Conservation (phyloP, 2,888 invertebrate species). For the Apotomis turbidana region DNA sequence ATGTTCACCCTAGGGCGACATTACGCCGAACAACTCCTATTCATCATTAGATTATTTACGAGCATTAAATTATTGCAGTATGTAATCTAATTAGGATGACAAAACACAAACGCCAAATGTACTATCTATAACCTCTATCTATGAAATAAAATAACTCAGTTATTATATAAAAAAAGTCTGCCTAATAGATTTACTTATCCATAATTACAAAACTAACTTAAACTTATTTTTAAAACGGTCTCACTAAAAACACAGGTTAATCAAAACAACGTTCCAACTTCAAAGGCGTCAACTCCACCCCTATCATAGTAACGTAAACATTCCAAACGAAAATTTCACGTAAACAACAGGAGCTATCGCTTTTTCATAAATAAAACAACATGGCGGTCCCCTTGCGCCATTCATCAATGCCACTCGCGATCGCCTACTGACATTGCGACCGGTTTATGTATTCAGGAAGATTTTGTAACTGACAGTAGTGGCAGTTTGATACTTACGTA, state of each 20-base stretch:
- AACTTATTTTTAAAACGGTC: conserved; percentile 1
- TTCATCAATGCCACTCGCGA: conserved; percentile 35
- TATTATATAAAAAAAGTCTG: no score
- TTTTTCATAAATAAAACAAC: conserved; percentile 40
- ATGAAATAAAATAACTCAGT: no score
- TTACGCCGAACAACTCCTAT: background rate
- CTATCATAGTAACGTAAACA: conserved; percentile 33
- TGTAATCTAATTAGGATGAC: background rate
- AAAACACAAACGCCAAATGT: no score
- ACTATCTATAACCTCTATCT: no score
- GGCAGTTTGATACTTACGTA: conserved; percentile 14
- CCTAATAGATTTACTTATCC: no score
- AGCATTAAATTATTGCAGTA: background rate
- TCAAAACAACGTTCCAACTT: conserved; percentile 14
- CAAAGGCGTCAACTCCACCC: conserved; percentile 24
- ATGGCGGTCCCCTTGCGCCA: conserved; percentile 24
- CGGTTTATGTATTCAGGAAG: conserved; percentile 22
- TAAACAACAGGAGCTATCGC: conserved; percentile 23
- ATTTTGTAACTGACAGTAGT: conserved; percentile 10
- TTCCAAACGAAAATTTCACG: conserved; percentile 13
- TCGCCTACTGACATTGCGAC: conserved; percentile 22
- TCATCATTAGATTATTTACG: conserved; percentile 2
- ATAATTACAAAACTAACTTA: no score
- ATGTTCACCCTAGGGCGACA: background rate
- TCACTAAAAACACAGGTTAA: conserved; percentile 3